Evolutionary conservation across 1,140 invertebrate genomes (phyloP), one percentile per base, ranked within the genome.

Genomic region (Planococcus citri): DNA sequence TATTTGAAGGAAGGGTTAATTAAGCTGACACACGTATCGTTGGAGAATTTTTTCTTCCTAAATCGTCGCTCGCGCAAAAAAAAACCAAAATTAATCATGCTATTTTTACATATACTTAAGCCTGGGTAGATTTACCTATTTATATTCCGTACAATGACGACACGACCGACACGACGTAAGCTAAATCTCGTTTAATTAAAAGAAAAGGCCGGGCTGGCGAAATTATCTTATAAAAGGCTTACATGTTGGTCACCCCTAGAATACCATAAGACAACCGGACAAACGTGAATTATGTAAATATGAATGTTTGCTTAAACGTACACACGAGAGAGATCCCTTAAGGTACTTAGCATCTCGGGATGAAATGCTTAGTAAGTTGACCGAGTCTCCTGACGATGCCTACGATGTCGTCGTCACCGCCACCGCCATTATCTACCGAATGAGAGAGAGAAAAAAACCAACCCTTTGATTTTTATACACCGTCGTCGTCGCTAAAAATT

Each of bases 241-340:
- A 33, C 29, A 12, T 33, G 3, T 51, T n/a, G 41, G 41, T 20
- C 41, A 51, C 41, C 41, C 41, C 41, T 51, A 51, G 17, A 51
- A 51, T 51, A 20, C 17, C 17, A 9, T 20, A 20, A 51, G 12
- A 20, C 17, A n/a, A 51, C 41, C n/a, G 17, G 2, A 51, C 41
- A 51, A 51, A 51, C 41, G 12, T 51, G n/a, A 51, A 51, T 51
- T 51, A 51, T 51, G 41, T 51, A 51, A 51, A 51, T 51, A 51
- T n/a, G 41, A 14, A 51, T 51, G 41, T 51, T 51, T 51, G 41
- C n/a, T 3, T 20, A 51, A 20, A 20, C 10, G 12, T 20, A 51
- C 41, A n/a, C n/a, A n/a, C n/a, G n/a, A n/a, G n/a, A n/a, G 12
- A 51, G 41, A 17, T 51, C 41, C 41, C 41, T 51, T 9, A 51